Percentiles rank a stretch among this genome's conserved stretches.
Evolutionary conservation across 2,113 vertebrate species (phyloP).

Genomic region (Dasyprocta punctata): DNA sequence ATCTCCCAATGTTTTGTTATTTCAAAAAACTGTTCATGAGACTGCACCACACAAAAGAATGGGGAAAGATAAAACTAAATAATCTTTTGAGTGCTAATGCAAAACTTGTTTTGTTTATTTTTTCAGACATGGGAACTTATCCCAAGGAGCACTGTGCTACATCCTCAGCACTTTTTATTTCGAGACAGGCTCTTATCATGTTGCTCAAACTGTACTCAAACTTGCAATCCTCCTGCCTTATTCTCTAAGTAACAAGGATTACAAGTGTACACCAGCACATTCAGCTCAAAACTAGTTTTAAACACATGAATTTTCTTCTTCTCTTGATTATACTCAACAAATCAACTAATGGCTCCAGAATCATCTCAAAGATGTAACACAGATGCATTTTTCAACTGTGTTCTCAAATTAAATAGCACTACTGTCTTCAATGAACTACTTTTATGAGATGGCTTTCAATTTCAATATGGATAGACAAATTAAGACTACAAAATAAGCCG

Average conservation of each 20-base stretch:
- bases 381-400: neutral
- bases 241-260: neutral
- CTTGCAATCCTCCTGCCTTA: neutral
- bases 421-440: neutral
- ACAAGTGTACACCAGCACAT: neutral
- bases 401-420: neutral
- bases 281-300: conserved; percentile 24
- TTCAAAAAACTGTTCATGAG: conserved; percentile 32
- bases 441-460: conserved; percentile 2
- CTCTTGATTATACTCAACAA: conserved; percentile 45
- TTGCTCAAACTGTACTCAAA: neutral
- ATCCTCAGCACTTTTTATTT: neutral
- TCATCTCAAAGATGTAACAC: conserved; percentile 27
- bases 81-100: neutral
- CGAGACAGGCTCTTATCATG: neutral
- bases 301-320: conserved; percentile 42
- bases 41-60: neutral
- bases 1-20: neutral
- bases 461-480: conserved; percentile 28
- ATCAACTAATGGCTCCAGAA: conserved; percentile 8
- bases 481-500: no score
- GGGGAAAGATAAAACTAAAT: neutral
- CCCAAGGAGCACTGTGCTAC: neutral
- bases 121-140: neutral
- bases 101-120: neutral